Conservation (phyloP, 2,797 vertebrate genomes). For the Argentina silus region DNA sequence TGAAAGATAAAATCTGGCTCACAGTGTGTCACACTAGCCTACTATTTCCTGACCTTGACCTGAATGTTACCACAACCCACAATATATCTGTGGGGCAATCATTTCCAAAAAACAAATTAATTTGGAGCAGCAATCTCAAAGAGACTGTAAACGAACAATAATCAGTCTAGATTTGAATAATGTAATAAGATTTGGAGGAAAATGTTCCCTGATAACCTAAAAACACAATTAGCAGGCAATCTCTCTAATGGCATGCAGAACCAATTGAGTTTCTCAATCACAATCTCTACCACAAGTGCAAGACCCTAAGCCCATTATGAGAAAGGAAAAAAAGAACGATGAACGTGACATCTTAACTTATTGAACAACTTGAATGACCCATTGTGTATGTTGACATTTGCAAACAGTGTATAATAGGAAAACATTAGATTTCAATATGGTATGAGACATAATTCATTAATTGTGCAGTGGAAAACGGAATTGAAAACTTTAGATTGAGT, state of each 20-base stretch:
- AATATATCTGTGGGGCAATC: slow-evolving; percentile 72
- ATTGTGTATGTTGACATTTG: too few species aligned
- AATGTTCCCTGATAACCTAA: slow-evolving; percentile 70
- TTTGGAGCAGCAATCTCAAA: slow-evolving; percentile 72
- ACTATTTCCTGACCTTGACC: slow-evolving; percentile 74
- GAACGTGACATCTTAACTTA: neutral
- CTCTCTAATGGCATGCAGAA: slow-evolving; percentile 34
- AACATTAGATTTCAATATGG: neutral
- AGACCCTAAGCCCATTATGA: slow-evolving; percentile 1
- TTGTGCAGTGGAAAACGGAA: neutral
- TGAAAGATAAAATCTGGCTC: slow-evolving; percentile 11
- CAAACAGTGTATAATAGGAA: neutral
- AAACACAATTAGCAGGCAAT: slow-evolving; percentile 70
- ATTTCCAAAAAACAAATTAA: slow-evolving; percentile 74
- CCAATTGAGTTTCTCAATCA: slow-evolving; percentile 37
- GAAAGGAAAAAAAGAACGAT: neutral
- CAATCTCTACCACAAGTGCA: slow-evolving; percentile 50
- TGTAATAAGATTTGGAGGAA: slow-evolving; percentile 66
- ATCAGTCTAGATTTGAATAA: slow-evolving; percentile 67
- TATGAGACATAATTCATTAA: neutral
- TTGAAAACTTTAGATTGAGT: neutral
- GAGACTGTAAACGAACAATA: slow-evolving; percentile 64
- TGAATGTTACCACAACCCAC: slow-evolving; percentile 71
- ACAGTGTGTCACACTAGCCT: slow-evolving; percentile 55
- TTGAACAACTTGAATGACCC: too few species aligned